phyloP scores from a whole-genome alignment of 2,888 invertebrate species.

The Ypsolopha scabrella region DNA sequence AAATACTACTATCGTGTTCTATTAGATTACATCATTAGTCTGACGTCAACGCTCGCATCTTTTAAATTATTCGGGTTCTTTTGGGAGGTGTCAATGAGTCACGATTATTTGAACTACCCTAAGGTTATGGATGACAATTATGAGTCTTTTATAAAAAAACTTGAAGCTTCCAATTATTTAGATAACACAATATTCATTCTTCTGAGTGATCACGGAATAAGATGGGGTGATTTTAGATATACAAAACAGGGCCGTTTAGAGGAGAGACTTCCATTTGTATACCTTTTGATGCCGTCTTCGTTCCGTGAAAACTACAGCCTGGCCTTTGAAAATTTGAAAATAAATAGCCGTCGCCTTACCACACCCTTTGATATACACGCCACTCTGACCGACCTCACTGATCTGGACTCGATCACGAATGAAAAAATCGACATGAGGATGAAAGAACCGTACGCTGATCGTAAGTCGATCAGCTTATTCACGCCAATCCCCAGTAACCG shows the following conservation, averaged over 20 bases:
- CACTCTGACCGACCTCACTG: conserved; percentile 78
- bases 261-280: conserved; percentile 87
- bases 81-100: conserved; percentile 87
- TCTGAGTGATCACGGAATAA: conserved; percentile 91
- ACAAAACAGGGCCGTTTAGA: conserved; percentile 91
- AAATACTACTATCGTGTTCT: conserved; percentile 78
- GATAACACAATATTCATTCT: conserved; percentile 78
- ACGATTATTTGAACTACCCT: conserved; percentile 86
- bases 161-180: conserved; percentile 65
- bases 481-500: conserved; percentile 76
- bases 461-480: conserved; percentile 82
- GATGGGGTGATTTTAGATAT: conserved; percentile 85
- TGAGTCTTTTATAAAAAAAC: conserved; percentile 64
- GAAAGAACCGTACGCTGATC: conserved; percentile 35
- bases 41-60: conserved; percentile 68
- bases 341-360: conserved; percentile 78
- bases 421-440: conserved; percentile 41
- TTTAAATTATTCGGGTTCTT: conserved; percentile 83
- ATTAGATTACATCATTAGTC: conserved; percentile 77
- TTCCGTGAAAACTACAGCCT: conserved; percentile 73
- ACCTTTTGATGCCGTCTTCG: conserved; percentile 78
- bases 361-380: conserved; percentile 87
- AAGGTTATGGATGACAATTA: conserved; percentile 78
- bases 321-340: conserved; percentile 73
- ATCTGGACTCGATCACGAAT: conserved; percentile 54